These are phyloP conservation scores for Bovichtus variegatus DNA, from an alignment of 2,797 vertebrate genomes.

Conservation along the genomic window DNA sequence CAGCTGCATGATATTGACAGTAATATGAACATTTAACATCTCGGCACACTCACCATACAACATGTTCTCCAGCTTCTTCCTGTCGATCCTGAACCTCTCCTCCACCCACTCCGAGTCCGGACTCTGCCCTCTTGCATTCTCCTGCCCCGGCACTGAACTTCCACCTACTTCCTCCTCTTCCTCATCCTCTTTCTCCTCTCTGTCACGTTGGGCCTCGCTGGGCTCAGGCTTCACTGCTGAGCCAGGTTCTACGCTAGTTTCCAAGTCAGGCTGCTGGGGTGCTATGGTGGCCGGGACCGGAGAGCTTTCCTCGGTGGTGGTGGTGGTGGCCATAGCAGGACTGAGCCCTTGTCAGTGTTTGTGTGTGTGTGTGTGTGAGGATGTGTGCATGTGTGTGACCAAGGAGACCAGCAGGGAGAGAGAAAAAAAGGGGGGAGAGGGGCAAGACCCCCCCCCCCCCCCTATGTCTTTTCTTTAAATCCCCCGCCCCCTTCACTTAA, in stretches of 20 bases:
- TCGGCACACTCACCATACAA: slow-evolving; percentile 80
- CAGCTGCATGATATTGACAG: neutral
- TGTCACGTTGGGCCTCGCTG: slow-evolving; percentile 42
- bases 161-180: slow-evolving; percentile 68
- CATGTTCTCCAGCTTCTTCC: slow-evolving; percentile 89
- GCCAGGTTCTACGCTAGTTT: slow-evolving; percentile 64
- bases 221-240: slow-evolving; percentile 60
- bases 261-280: slow-evolving; percentile 69
- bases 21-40: neutral
- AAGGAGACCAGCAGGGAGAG: slow-evolving; percentile 77
- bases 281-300: slow-evolving; percentile 51
- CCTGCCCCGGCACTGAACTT: slow-evolving; percentile 42
- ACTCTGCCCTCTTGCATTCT: slow-evolving; percentile 51
- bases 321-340: slow-evolving; percentile 78
- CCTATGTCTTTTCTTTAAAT: slow-evolving; percentile 62
- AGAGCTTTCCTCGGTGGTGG: slow-evolving; percentile 68
- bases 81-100: slow-evolving; percentile 88
- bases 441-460: slow-evolving; percentile 73
- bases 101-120: slow-evolving; percentile 84
- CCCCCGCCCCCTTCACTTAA: slow-evolving; percentile 71
- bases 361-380: slow-evolving; percentile 53
- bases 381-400: slow-evolving; percentile 81
- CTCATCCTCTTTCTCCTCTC: slow-evolving; percentile 67
- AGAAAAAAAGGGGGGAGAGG: slow-evolving; percentile 65
- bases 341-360: slow-evolving; percentile 78